Evolutionary conservation across 2,797 vertebrate genomes (phyloP).

Genomic region (Fistularia tabacaria): DNA sequence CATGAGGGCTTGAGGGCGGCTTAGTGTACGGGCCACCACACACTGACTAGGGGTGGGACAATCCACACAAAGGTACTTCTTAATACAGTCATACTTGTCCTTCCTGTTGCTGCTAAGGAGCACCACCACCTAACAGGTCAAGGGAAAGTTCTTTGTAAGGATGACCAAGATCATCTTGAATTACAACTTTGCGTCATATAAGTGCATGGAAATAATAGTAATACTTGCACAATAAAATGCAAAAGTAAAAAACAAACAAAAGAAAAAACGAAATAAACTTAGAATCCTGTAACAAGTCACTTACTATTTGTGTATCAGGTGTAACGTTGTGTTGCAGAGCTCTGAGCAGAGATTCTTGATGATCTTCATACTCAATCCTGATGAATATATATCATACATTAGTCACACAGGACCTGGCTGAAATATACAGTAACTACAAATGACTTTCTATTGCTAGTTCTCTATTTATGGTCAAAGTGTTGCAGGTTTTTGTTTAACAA

Average conservation of each 20-base stretch:
- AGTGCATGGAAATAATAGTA: too few relatives aligned
- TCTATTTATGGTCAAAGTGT: too few relatives aligned
- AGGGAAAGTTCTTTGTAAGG: neutral
- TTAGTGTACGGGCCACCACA: slow-evolving; percentile 84
- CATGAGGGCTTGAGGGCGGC: slow-evolving; percentile 81
- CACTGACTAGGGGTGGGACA: slow-evolving; percentile 93
- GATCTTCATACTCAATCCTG: slow-evolving; percentile 88
- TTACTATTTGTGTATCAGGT: slow-evolving; percentile 83
- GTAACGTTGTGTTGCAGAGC: slow-evolving; percentile 81
- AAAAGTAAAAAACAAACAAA: too few relatives aligned
- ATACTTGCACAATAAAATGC: too few relatives aligned
- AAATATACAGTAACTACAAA: too few relatives aligned
- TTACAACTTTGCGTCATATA: too few relatives aligned
- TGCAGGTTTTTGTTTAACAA: too few relatives aligned
- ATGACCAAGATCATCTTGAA: too few relatives aligned
- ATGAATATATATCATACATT: neutral
- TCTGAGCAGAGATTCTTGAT: slow-evolving; percentile 83
- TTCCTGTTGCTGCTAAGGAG: slow-evolving; percentile 85
- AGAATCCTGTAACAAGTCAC: slow-evolving; percentile 3
- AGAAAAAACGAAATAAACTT: too few relatives aligned
- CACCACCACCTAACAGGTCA: slow-evolving; percentile 81
- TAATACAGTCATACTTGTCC: slow-evolving; percentile 89
- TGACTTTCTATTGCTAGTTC: too few relatives aligned
- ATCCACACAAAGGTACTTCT: slow-evolving; percentile 91
- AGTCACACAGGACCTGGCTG: too few relatives aligned